A percentile compares a stretch with the other conserved stretches of the same genome.
phyloP scores from a whole-genome alignment of 2,888 invertebrate species.

The Colostygia pectinataria region DNA sequence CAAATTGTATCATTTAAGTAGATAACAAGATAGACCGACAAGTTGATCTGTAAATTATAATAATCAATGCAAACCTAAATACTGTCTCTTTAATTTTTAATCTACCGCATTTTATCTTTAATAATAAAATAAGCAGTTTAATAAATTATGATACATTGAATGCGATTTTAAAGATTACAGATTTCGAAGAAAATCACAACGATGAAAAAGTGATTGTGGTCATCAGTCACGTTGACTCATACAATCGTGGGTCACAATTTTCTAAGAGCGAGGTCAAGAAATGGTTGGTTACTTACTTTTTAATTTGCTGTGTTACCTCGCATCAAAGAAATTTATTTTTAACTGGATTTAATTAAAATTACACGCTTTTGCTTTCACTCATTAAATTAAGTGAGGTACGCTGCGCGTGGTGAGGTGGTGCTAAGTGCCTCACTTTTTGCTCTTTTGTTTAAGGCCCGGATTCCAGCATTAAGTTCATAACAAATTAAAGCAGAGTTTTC shows the following conservation, averaged over 20 bases:
- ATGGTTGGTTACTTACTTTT: background rate
- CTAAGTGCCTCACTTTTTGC: constrained; percentile 42
- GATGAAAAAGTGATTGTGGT: too few relatives aligned
- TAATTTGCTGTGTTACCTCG: background rate
- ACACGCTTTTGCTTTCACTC: constrained; percentile 44
- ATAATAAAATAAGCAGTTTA: too few relatives aligned
- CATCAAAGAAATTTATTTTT: constrained; percentile 12
- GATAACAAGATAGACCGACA: too few relatives aligned
- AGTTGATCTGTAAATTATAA: too few relatives aligned
- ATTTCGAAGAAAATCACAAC: too few relatives aligned
- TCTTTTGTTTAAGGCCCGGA: background rate
- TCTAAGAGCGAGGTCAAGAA: background rate
- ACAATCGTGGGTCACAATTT: background rate
- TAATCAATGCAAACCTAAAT: too few relatives aligned
- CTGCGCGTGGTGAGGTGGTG: constrained; percentile 37
- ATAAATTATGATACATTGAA: too few relatives aligned
- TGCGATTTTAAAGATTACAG: too few relatives aligned
- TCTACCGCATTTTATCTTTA: too few relatives aligned
- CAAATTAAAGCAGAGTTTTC: background rate
- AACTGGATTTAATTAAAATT: constrained; percentile 41
- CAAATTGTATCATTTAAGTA: too few relatives aligned
- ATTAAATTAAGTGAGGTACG: constrained; percentile 45
- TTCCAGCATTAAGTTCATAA: background rate
- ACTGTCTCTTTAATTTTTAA: too few relatives aligned
- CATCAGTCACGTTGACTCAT: too few relatives aligned